Evolutionary conservation across 2,888 invertebrate genomes (phyloP), one percentile per base, ranked within the genome.

Genomic region (Anarsia innoxiella): DNA sequence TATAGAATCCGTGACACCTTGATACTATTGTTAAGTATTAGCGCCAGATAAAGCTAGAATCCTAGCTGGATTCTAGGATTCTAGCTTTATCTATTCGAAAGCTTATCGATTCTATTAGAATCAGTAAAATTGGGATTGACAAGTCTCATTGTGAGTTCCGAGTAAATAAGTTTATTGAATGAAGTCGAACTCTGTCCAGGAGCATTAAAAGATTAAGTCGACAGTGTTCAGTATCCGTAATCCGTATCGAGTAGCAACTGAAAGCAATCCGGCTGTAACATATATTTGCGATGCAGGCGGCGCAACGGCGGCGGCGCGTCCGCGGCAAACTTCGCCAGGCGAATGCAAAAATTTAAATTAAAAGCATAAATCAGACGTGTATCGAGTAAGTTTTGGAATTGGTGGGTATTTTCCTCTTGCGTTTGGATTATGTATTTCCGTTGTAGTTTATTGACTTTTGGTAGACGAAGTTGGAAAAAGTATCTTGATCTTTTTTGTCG

Each of bases 331-430:
- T 82, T 76, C 69, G 80, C 73, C 73, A 52, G 66, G 75, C 73
- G 83, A 83, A 84, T 85, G 85, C 83, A 84, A 84, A 86, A 85
- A 86, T 86, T 86, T 86, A 85, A 86, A 86, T 86, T 86, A 86
- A 86, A 85, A 85, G 72, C 85, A 86, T 86, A 86, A 86, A 86
- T 86, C 85, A 85, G 80, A 54, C 75, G 71, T 72, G 73, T 83
- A 82, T 84, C 80, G 84, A 80, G 78, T 74, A 79, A 83, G 68
- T 84, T 79, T 75, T 66, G 74, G 71, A 76, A 78, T 76, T 72
- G 74, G 77, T 73, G 71, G 76, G 66, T 73, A 74, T 78, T 80
- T 72, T 71, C 66, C 74, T 67, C 74, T 66, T 64, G 62, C 61
- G 65, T 59, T 58, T 45, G 60, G 56, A 63, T 61, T 53, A 59